Evolutionary conservation across 2,888 invertebrate species (phyloP), one percentile per base, ranked within the genome.

Genomic region (Microctonus aethiopoides): DNA sequence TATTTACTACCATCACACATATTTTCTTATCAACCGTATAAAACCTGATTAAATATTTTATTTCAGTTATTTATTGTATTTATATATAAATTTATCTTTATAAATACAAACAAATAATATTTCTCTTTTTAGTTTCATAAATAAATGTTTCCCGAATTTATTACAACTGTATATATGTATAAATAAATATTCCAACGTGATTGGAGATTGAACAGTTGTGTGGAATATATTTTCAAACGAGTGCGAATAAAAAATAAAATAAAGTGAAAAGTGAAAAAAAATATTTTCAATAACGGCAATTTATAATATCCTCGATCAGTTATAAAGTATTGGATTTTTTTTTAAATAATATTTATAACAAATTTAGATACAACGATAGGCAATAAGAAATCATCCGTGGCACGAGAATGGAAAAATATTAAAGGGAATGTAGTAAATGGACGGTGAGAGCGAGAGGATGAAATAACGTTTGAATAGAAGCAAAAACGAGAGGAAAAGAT

Each of bases 211-310:
- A 59, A 29, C n/a, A 61, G 16, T 46, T 16, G 1, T 46, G 46
- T 46, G 16, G 46, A n/a, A n/a, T n/a, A 7, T 46, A 7, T 46
- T 16, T 46, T 4, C 16, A n/a, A n/a, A 16, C 46, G n/a, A 46
- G 54, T 52, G 54, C 34, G 26, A 26, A 60, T 0, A 60, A 22
- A 36, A 24, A 24, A 22, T 52, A 61, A 41, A 54, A 61, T 52
- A 54, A 29, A 39, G 7, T 5, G 7, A 29, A 29, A 29, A 29
- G 29, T n/a, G 29, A 29, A 29, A 29, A 29, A 29, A 46, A 46
- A 57, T 59, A 57, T 51, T 70, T 70, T 46, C 39, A 59, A 70
- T 70, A 66, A 66, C 62, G 61, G 29, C 70, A 66, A 66, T 66
- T 70, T 70, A 52, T 70, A 52, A 70, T 61, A 65, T 52, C 26